Evolutionary conservation across 2,888 invertebrate species (phyloP).

Genomic region (Calameuta idolon): DNA sequence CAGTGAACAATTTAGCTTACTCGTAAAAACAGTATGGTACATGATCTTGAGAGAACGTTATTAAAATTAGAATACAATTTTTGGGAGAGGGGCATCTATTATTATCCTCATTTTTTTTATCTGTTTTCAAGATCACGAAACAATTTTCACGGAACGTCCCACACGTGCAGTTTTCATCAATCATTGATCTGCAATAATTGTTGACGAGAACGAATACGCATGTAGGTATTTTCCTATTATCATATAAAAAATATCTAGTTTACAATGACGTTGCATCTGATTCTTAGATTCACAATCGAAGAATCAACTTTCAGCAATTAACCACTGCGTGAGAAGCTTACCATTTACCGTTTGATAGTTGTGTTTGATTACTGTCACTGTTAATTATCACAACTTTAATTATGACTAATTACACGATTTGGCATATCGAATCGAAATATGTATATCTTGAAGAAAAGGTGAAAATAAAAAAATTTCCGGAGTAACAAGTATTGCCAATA

Average conservation of each 20-base stretch:
- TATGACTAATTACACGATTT: not conserved
- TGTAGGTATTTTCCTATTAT: not conserved
- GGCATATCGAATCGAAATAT: not conserved
- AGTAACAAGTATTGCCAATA: not conserved
- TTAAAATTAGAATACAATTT: not conserved
- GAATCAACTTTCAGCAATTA: not conserved
- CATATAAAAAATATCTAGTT: not conserved
- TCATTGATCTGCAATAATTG: not conserved
- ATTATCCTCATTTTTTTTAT: not conserved
- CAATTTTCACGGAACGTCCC: not conserved
- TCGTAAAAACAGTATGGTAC: not conserved
- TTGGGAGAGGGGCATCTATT: not conserved
- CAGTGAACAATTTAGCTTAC: not conserved
- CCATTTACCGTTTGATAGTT: not conserved
- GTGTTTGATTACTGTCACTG: not conserved
- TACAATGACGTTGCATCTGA: not conserved
- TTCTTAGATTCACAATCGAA: not conserved
- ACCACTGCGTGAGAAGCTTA: not conserved
- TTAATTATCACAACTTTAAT: not conserved
- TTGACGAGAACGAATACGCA: not conserved
- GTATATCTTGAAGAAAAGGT: not conserved
- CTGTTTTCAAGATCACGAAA: not conserved
- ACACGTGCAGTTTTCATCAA: not conserved
- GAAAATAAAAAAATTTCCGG: not conserved
- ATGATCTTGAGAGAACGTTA: not conserved